Evolutionary conservation across 2,113 vertebrate species (phyloP).

Genomic region (Engystomops pustulosus): DNA sequence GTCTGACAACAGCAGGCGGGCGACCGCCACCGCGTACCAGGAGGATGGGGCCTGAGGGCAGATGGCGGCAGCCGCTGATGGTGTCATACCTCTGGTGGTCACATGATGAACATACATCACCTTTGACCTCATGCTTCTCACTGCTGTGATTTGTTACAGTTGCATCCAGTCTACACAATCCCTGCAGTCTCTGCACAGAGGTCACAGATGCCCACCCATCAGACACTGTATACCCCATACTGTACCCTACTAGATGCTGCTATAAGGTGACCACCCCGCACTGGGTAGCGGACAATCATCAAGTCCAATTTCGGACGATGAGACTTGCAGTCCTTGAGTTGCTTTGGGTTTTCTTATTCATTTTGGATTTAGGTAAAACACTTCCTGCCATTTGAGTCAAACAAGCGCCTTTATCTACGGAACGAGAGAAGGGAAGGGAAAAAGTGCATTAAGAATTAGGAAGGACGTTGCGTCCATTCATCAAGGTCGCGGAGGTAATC

Average conservation of each 20-base stretch:
- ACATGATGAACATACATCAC: no score
- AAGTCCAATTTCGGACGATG: no score
- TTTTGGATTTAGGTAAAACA: not conserved
- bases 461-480: conserved; percentile 70
- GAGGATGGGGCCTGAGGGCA: not conserved
- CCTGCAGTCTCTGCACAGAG: no score
- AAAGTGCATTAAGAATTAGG: conserved; percentile 63
- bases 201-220: no score
- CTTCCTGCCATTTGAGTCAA: conserved; percentile 3
- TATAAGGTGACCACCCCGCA: no score
- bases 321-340: no score
- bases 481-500: conserved; percentile 63
- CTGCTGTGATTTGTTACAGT: no score
- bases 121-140: no score
- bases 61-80: not conserved
- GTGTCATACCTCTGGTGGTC: not conserved
- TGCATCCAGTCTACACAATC: no score
- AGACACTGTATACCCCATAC: no score
- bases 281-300: no score
- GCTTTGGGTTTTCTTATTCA: not conserved
- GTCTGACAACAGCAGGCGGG: not conserved
- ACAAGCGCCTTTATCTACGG: not conserved
- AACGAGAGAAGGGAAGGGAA: conserved; percentile 64
- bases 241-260: no score
- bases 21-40: not conserved